These are phyloP conservation scores for Schrankia costaestrigalis DNA, from an alignment of 2,888 invertebrate genomes.

Conservation along the genomic window DNA sequence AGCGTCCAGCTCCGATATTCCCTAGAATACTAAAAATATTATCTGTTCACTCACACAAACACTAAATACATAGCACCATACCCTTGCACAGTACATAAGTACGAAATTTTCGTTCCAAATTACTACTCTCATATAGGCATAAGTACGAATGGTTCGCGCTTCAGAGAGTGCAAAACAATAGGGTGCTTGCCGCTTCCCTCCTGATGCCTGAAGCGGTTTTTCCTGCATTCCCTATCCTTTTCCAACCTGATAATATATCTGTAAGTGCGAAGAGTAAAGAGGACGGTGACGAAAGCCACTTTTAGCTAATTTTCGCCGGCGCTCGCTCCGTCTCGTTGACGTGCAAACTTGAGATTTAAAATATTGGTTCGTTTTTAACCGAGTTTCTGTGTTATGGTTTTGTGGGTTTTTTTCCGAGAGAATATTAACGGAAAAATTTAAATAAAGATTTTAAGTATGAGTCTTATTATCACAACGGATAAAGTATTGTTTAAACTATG, in stretches of 20 bases:
- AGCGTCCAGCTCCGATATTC: too few species aligned
- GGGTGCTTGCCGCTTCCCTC: constrained; percentile 74
- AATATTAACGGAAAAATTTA: too few species aligned
- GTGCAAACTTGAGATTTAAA: constrained; percentile 45
- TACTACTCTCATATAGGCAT: constrained; percentile 47
- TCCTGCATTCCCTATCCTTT: constrained; percentile 47
- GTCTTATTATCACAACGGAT: not conserved
- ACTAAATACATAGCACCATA: constrained; percentile 2
- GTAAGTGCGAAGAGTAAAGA: constrained; percentile 43
- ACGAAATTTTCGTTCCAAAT: constrained; percentile 58
- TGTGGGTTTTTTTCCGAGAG: not conserved
- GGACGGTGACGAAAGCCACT: constrained; percentile 62
- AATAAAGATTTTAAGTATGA: too few species aligned
- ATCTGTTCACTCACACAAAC: not conserved
- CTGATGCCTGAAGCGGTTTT: constrained; percentile 69
- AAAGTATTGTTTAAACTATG: not conserved
- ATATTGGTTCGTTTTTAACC: constrained; percentile 48
- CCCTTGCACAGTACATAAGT: constrained; percentile 27
- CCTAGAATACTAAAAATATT: too few species aligned
- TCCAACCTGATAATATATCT: constrained; percentile 29
- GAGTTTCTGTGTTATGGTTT: constrained; percentile 6
- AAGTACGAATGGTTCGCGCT: constrained; percentile 59
- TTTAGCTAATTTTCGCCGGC: constrained; percentile 74
- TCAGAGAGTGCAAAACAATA: constrained; percentile 73
- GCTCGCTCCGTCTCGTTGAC: constrained; percentile 55